These are phyloP conservation scores for Thera obeliscata DNA, from an alignment of 2,888 invertebrate species.

Conservation along the genomic window DNA sequence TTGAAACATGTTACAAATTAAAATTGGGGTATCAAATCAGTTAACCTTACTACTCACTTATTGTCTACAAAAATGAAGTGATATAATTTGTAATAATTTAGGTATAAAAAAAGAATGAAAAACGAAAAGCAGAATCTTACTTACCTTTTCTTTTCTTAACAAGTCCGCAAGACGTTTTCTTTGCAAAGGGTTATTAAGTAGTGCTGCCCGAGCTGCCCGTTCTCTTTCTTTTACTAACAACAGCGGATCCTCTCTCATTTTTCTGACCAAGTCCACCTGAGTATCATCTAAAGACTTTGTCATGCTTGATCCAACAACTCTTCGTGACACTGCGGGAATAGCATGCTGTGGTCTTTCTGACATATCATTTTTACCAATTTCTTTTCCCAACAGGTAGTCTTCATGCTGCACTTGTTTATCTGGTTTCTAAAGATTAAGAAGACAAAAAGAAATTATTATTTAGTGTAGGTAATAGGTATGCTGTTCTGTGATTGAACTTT, in stretches of 20 bases:
- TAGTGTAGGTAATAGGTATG: no score
- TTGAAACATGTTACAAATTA: no score
- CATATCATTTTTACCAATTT: constrained; percentile 92
- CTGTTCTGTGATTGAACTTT: no score
- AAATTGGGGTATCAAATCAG: no score
- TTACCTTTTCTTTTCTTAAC: constrained; percentile 85
- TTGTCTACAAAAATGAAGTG: no score
- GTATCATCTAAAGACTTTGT: constrained; percentile 79
- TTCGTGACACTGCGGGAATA: constrained; percentile 86
- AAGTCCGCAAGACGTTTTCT: constrained; percentile 93
- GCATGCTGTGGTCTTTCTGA: constrained; percentile 87
- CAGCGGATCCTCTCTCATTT: constrained; percentile 96
- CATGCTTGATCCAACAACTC: constrained; percentile 78
- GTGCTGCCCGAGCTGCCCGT: constrained; percentile 92
- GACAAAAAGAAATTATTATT: no score
- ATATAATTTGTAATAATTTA: no score
- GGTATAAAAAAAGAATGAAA: no score
- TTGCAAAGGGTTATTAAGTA: constrained; percentile 96
- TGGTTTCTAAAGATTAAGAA: constrained; percentile 74
- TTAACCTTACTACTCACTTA: no score
- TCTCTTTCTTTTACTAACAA: constrained; percentile 95
- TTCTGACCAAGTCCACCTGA: constrained; percentile 94
- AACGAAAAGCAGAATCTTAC: background rate
- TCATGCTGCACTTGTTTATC: constrained; percentile 89
- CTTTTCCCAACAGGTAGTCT: constrained; percentile 93